Base-by-base conservation (phyloP, 2,888 invertebrate genomes). In the Machimus rusticus region DNA sequence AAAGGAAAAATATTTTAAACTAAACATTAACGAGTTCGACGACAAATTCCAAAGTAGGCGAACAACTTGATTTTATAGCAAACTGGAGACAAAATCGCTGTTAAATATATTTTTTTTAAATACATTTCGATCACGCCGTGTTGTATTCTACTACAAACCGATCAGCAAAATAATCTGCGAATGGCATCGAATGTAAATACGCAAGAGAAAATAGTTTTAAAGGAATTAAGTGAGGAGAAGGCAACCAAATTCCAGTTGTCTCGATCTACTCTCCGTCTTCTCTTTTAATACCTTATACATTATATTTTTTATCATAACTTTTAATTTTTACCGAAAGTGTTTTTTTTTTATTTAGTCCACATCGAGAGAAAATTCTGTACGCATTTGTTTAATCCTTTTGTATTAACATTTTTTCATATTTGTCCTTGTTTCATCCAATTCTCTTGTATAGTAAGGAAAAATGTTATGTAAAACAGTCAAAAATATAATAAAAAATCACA, bases 41-140 rank as follows among this genome's bases (percentile, higher is more conserved):
- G 81, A 79, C 74, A 86, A 88, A 88, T 88, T 88, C 87, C 85
- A 88, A 88, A 88, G 86, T 88, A 79, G 79, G 51, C 46, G 79
- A 79, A 79, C 78, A 79, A 46, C 79, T 37, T 37, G 23, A 28
- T 46, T 43, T 12, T 46, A 46, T 51, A 79, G 78, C 14, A 79
- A 79, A 43, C 51, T 55, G 23, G 66, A 66, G 66, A 66, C 66
- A 66, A 66, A 66, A 66, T 28, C 66, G 28, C 28, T 66, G 66
- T 66, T 66, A 66, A 66, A 51, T 51, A 46, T 14, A 14, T 28
- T 43, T 28, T 66, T 23, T 23, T 9, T 23, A 66, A 66, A 39
- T 39, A 78, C 78, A 78, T 78, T 78, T 78, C 78, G 78, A 78
- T 39, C 23, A 46, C 28, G 78, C 19, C 78, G 46, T 76, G 37